A percentile compares a stretch with the other conserved stretches of the same genome.
These are phyloP conservation scores for Orthonychiurus folsomi DNA, from an alignment of 2,888 invertebrate genomes.

Conservation along the genomic window DNA sequence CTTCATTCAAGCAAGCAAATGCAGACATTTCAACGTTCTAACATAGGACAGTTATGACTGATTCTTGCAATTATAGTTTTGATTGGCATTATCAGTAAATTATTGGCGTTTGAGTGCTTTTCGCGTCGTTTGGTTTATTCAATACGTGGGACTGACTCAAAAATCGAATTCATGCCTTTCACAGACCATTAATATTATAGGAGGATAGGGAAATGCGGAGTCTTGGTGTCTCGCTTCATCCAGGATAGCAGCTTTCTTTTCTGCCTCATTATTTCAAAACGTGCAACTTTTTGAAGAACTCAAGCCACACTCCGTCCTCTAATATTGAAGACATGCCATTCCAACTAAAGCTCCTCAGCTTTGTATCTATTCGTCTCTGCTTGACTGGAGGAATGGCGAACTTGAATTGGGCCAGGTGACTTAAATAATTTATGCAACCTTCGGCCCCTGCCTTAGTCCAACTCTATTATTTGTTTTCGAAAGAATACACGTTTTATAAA, in stretches of 20 bases:
- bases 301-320: background rate
- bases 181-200: background rate
- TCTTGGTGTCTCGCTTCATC: background rate
- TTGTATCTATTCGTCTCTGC: background rate
- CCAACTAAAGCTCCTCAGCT: background rate
- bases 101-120: no score
- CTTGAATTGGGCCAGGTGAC: no score
- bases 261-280: background rate
- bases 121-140: no score
- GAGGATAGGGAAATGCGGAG: background rate
- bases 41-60: no score
- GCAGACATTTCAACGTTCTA: no score
- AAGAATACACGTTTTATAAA: background rate
- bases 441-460: no score
- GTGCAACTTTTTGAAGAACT: background rate
- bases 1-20: no score
- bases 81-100: no score
- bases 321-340: background rate
- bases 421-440: background rate
- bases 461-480: background rate
- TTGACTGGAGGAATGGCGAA: background rate
- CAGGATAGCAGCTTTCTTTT: background rate
- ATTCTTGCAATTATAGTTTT: no score
- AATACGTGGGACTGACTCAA: no score
- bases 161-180: background rate